phyloP scores from a whole-genome alignment of 2,888 invertebrate species.

The Lasioglossum leucozonium region DNA sequence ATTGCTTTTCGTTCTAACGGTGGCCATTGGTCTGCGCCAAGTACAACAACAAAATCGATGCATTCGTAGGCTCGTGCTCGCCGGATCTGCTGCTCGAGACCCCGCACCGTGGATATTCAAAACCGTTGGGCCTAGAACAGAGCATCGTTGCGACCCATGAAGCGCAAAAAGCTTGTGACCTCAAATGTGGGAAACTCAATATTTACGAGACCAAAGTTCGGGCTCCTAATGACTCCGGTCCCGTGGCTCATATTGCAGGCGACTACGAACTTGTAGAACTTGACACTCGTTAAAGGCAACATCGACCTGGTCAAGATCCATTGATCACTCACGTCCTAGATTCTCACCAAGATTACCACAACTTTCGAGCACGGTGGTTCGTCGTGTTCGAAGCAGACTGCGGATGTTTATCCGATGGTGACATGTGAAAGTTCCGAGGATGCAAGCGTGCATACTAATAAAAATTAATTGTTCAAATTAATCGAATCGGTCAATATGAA shows the following conservation, averaged over 20 bases:
- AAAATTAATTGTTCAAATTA: background rate
- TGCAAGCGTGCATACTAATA: background rate
- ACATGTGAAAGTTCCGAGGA: background rate
- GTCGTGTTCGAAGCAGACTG: background rate
- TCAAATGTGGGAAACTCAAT: background rate
- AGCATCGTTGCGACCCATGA: background rate
- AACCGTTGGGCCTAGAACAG: background rate
- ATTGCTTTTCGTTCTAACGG: background rate
- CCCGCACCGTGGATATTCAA: background rate
- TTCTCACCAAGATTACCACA: background rate
- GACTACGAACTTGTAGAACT: background rate
- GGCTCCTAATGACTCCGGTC: background rate
- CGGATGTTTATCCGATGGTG: background rate
- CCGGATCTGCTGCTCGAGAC: background rate
- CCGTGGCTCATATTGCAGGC: background rate
- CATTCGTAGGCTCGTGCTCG: background rate
- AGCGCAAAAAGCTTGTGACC: background rate
- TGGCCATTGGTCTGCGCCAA: background rate
- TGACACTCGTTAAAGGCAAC: constrained; percentile 6
- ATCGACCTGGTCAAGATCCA: constrained; percentile 6
- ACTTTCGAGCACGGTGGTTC: background rate
- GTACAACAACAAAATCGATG: background rate
- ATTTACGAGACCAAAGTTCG: background rate
- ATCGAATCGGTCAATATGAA: background rate
- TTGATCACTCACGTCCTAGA: constrained; percentile 3